Conservation (phyloP, 2,797 vertebrate species). For the Poecilia picta region DNA sequence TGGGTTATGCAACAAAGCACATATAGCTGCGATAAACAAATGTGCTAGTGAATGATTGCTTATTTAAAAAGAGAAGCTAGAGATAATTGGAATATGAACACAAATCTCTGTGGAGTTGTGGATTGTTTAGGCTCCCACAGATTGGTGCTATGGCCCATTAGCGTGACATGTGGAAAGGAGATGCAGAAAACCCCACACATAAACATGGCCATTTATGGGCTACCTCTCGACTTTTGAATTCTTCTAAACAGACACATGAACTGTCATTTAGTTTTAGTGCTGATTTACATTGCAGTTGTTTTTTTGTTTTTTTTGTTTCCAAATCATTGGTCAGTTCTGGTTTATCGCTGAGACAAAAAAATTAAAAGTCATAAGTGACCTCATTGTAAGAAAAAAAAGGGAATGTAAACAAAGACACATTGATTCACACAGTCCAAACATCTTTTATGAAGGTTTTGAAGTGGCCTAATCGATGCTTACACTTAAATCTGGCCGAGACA, state of each 20-base stretch:
- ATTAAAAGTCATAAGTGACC: background rate
- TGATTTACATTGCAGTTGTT: background rate
- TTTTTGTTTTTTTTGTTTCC: too few species aligned
- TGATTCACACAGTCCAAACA: background rate
- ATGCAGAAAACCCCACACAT: slow-evolving; percentile 39
- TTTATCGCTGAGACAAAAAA: background rate
- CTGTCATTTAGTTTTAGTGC: background rate
- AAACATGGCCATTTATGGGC: slow-evolving; percentile 39
- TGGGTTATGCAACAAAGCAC: slow-evolving; percentile 13
- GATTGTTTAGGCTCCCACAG: slow-evolving; percentile 44
- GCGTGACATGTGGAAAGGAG: slow-evolving; percentile 69
- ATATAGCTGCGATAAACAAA: slow-evolving; percentile 9
- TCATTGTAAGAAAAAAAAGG: too few species aligned
- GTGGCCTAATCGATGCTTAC: background rate
- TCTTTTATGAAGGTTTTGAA: background rate
- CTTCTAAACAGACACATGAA: slow-evolving; percentile 42
- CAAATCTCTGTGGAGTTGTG: slow-evolving; percentile 33
- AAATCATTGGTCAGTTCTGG: background rate
- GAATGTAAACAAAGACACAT: background rate
- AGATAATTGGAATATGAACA: slow-evolving; percentile 64
- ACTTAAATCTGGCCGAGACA: background rate
- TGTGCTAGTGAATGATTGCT: slow-evolving; percentile 22
- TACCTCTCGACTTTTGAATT: slow-evolving; percentile 49
- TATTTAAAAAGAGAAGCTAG: slow-evolving; percentile 40
- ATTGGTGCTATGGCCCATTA: slow-evolving; percentile 58